Conservation (phyloP, 2,797 vertebrate species). For the Simalia tracyae region DNA sequence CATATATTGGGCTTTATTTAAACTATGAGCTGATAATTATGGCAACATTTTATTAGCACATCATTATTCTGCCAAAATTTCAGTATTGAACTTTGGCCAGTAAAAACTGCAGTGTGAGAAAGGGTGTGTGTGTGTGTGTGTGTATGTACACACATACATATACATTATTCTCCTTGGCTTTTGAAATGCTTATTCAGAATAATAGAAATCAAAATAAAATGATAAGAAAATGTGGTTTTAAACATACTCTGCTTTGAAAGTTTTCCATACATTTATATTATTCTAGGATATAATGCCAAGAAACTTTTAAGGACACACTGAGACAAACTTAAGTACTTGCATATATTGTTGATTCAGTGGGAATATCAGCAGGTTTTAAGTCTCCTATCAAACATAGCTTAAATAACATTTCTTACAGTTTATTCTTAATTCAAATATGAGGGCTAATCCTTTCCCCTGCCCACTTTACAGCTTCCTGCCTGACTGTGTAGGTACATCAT, state of each 20-base stretch:
- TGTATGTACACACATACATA: conserved; percentile 37
- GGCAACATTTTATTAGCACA: conserved; percentile 59
- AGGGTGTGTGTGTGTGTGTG: not conserved
- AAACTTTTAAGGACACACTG: not conserved
- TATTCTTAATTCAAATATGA: not conserved
- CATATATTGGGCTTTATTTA: conserved; percentile 67
- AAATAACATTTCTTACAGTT: not conserved
- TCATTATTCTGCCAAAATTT: conserved; percentile 63
- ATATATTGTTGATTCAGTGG: not conserved
- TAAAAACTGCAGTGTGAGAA: conserved; percentile 39
- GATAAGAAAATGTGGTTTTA: not conserved
- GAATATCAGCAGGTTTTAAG: not conserved
- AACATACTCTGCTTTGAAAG: not conserved
- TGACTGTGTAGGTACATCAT: no score
- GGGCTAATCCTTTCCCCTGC: not conserved
- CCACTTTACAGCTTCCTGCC: not conserved
- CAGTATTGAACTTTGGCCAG: conserved; percentile 64
- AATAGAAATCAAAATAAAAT: conserved; percentile 21
- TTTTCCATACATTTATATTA: not conserved
- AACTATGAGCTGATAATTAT: conserved; percentile 70
- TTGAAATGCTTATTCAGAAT: conserved; percentile 48
- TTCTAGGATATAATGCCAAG: not conserved
- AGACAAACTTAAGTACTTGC: not conserved
- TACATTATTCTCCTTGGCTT: conserved; percentile 61
- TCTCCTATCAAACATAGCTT: not conserved